Evolutionary conservation across 2,888 invertebrate species (phyloP).

Genomic region (Sarcophaga caerulescens): DNA sequence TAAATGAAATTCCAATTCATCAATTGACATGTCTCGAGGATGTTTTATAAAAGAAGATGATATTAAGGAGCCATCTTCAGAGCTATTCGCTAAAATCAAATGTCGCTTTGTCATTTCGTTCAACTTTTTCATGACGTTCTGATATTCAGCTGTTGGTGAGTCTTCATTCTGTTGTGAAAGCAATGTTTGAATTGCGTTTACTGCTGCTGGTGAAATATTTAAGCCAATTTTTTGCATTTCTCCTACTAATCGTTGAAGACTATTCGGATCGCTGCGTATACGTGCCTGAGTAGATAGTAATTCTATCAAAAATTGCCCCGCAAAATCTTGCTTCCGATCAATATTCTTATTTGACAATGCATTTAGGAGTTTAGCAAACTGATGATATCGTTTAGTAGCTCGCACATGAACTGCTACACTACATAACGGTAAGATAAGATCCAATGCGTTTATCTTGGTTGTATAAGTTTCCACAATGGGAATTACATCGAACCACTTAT

Average conservation of each 20-base stretch:
- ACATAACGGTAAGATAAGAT: conserved; percentile 82
- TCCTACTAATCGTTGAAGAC: conserved; percentile 81
- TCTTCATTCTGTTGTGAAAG: conserved; percentile 70
- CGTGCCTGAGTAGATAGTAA: conserved; percentile 81
- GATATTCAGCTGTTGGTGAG: conserved; percentile 37
- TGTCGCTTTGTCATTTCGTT: conserved; percentile 81
- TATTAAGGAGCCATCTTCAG: conserved; percentile 59
- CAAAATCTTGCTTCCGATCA: conserved; percentile 82
- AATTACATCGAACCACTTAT: conserved; percentile 73
- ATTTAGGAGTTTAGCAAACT: conserved; percentile 82
- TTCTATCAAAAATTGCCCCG: conserved; percentile 83
- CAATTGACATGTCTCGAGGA: conserved; percentile 85
- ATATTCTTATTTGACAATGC: conserved; percentile 81
- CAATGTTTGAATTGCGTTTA: conserved; percentile 23
- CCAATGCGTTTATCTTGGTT: conserved; percentile 82
- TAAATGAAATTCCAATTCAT: conserved; percentile 85
- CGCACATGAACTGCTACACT: conserved; percentile 80
- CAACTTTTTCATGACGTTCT: conserved; percentile 73
- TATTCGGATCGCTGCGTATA: conserved; percentile 79
- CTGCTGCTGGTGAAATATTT: conserved; percentile 81
- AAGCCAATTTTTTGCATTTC: conserved; percentile 78
- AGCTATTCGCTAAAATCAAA: conserved; percentile 72
- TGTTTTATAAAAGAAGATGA: conserved; percentile 81
- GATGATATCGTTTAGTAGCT: conserved; percentile 81
- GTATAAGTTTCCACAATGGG: conserved; percentile 76